Evolutionary conservation across 2,113 vertebrate species (phyloP), one percentile per base, ranked within the genome.

Genomic region (Rhynchomys soricoides): DNA sequence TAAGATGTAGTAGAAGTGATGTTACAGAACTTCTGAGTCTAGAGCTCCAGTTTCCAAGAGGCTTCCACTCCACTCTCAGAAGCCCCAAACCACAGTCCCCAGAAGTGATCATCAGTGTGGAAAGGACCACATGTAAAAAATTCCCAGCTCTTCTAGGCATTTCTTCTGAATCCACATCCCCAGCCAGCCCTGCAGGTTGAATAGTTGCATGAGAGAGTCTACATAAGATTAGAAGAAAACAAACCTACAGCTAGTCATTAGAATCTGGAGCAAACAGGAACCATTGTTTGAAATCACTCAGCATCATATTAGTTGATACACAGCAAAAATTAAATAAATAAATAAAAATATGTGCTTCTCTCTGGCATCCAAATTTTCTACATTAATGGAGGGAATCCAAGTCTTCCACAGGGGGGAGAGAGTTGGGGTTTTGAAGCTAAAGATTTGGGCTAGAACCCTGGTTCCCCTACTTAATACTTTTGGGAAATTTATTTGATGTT

Each of bases 361-460:
- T 92, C 86, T 79, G 57, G 50, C 26, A 88, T 90, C 24, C 50
- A 73, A 66, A 96, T 86, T 91, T 93, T 89, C 50, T 31, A 29
- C 40, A 57, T 57, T 96, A 87, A 92, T 64, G 40, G 88, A 7
- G 34, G 43, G 43, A 89, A 89, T 94, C n/a, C 74, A 94, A 90
- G 24, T 70, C 21, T 92, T 95, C 74, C 45, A 24, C 21, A 87
- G 79, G 34, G 34, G 43, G 37, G 93, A 83, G 40, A 93, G 10
- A 90, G 7, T 68, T 93, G 71, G 31, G 19, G 17, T 40, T 85
- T 83, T 86, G 64, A 89, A 79, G 50, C 74, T 90, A 89, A 57
- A 97, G 74, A 78, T 4, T 88, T 94, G 71, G 45, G 75, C 75
- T 96, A 85, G 71, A 95, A 26, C 37, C 71, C 57, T 77, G n/a